phyloP scores from a whole-genome alignment of 1,140 invertebrate species.

The Drosophila nigromelanica region DNA sequence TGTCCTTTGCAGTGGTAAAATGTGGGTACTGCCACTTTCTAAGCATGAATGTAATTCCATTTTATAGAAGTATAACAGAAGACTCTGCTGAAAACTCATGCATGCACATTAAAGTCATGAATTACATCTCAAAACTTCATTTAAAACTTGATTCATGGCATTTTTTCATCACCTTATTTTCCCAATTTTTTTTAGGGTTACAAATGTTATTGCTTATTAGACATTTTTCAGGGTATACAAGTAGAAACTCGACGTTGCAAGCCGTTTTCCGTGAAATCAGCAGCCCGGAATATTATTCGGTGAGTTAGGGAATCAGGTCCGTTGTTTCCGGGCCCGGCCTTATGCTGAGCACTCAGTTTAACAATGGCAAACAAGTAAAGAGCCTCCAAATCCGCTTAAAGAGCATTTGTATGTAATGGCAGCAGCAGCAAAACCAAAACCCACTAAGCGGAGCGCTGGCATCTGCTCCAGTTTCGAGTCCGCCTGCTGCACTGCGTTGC shows the following conservation, averaged over 20 bases:
- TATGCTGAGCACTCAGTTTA: slow-evolving; percentile 79
- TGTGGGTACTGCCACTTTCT: neutral
- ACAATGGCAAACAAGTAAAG: slow-evolving; percentile 81
- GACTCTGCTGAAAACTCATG: too few species aligned
- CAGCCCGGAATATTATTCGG: slow-evolving; percentile 21
- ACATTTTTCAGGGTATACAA: slow-evolving; percentile 20
- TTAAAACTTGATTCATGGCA: too few species aligned
- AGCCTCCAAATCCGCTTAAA: slow-evolving; percentile 77
- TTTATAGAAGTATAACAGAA: too few species aligned
- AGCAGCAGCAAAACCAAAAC: slow-evolving; percentile 44
- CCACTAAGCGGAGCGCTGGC: slow-evolving; percentile 46
- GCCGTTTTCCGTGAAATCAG: slow-evolving; percentile 19
- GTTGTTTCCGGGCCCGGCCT: slow-evolving; percentile 31
- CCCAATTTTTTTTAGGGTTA: too few species aligned
- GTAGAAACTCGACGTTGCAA: neutral
- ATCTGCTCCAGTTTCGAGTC: slow-evolving; percentile 46
- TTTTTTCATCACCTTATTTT: too few species aligned
- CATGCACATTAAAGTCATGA: too few species aligned
- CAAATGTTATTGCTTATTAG: slow-evolving; percentile 4
- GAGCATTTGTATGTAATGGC: slow-evolving; percentile 78
- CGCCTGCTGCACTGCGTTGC: slow-evolving; percentile 18
- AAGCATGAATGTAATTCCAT: neutral
- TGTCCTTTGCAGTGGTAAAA: neutral
- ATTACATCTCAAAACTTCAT: too few species aligned
- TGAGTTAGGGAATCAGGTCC: slow-evolving; percentile 12